Conservation (phyloP, 2,888 invertebrate species). For the Lepidocyrtoides sp. region DNA sequence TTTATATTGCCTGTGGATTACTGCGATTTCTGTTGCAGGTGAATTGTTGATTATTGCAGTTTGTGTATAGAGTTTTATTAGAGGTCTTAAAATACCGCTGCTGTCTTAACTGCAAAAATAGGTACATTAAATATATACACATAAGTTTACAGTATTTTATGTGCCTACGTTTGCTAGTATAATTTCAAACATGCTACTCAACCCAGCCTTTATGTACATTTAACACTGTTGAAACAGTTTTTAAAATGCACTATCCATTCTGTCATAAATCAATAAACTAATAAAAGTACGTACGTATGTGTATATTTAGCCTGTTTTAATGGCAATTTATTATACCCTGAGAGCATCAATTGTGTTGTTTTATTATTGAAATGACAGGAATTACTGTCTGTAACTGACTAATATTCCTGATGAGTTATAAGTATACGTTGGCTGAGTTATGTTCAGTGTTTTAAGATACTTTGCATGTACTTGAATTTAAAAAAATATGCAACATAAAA, state of each 20-base stretch:
- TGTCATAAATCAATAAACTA: slow-evolving; percentile 72
- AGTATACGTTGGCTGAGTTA: neutral
- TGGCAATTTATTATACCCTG: slow-evolving; percentile 57
- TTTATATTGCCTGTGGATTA: too few relatives aligned
- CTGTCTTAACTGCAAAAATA: neutral
- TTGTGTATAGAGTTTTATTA: slow-evolving; percentile 50
- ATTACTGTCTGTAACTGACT: neutral
- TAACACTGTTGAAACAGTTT: slow-evolving; percentile 7
- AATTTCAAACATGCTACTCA: too few relatives aligned
- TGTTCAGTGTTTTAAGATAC: neutral
- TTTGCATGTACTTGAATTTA: too few relatives aligned
- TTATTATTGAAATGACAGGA: slow-evolving; percentile 23
- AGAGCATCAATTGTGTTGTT: slow-evolving; percentile 46
- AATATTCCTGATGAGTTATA: neutral
- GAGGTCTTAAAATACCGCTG: slow-evolving; percentile 40
- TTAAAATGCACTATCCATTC: slow-evolving; percentile 25
- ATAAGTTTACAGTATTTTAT: too few relatives aligned
- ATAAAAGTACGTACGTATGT: slow-evolving; percentile 46
- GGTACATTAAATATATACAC: too few relatives aligned
- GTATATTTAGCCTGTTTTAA: slow-evolving; percentile 48
- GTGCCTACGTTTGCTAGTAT: too few relatives aligned
- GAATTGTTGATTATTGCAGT: slow-evolving; percentile 34
- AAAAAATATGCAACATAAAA: too few relatives aligned
- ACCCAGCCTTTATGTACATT: neutral
- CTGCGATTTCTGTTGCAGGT: slow-evolving; percentile 3